These are phyloP conservation scores for Rhodinocichla rosea DNA, from an alignment of 2,113 vertebrate genomes.

Conservation along the genomic window DNA sequence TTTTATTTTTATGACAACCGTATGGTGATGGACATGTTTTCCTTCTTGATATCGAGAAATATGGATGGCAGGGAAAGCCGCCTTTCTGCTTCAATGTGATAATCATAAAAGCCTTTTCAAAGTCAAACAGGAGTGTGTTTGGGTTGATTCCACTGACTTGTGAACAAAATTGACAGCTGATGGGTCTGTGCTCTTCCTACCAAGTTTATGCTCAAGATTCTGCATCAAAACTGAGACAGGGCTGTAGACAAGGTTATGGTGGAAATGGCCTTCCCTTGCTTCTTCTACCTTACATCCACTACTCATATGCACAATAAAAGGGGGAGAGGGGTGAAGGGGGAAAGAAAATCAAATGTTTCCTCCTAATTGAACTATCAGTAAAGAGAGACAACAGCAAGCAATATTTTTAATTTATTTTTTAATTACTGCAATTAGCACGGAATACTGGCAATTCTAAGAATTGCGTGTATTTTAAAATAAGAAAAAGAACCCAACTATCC, in stretches of 20 bases:
- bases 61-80: not conserved
- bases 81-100: not conserved
- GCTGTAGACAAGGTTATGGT: not conserved
- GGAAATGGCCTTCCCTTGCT: not conserved
- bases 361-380: not conserved
- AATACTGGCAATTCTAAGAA: not conserved
- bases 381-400: not conserved
- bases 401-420: not conserved
- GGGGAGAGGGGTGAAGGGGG: accelerated
- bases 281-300: not conserved
- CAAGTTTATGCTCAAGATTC: not conserved
- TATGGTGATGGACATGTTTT: not conserved
- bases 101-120: not conserved
- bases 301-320: not conserved
- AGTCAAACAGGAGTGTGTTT: not conserved
- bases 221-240: not conserved
- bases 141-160: not conserved
- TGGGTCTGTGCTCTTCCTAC: not conserved
- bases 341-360: not conserved
- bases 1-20: not conserved
- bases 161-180: not conserved
- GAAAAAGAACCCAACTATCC: not conserved
- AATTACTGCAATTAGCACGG: not conserved
- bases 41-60: not conserved
- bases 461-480: not conserved